Base-by-base conservation (phyloP, 1,140 invertebrate species). In the Manduca sexta region DNA sequence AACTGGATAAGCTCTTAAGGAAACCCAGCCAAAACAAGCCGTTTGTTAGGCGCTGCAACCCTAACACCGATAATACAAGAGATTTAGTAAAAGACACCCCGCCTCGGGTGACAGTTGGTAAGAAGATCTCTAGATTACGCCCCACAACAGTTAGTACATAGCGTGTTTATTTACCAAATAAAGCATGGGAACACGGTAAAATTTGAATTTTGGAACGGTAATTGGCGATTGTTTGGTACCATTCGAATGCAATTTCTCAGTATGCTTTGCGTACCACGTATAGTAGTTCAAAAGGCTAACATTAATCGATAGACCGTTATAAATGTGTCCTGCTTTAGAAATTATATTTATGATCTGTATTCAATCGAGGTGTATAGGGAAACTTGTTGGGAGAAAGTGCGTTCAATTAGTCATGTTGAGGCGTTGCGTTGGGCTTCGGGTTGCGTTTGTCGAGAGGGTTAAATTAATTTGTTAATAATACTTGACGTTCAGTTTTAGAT, bases 41-140 rank as follows among this genome's bases (percentile, higher is more conserved):
- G 30, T 43, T 26, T 10, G 17, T 14, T 26, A 18, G 18, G 5
- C n/a, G n/a, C 33, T 11, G 8, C 21, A 38, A 38, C 35, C 35
- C 35, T 38, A 14, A 15, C 2, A 38, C 16, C 35, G 14, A 38
- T 38, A 38, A 15, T 14, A 7, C 35, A 3, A 38, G 14, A 3
- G 10, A 16, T 38, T 15, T 38, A 38, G 12, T 38, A 38, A 38
- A 38, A 38, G 35, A 38, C 35, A 13, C 44, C 48, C 60, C 56
- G 62, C 66, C 54, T 31, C 49, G 26, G 54, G 62, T 62, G 66
- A 65, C 62, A 64, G 54, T 65, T 63, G 48, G 62, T 51, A 54
- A 53, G 65, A 65, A 65, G 66, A 69, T 69, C 56, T 52, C 33
- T 31, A 65, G 66, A 69, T 69, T 65, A 62, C 44, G 47, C 43